A percentile compares a stretch with the other conserved stretches of the same genome.
phyloP scores from a whole-genome alignment of 2,797 vertebrate species.

The Microctenopoma steveboyesi region DNA sequence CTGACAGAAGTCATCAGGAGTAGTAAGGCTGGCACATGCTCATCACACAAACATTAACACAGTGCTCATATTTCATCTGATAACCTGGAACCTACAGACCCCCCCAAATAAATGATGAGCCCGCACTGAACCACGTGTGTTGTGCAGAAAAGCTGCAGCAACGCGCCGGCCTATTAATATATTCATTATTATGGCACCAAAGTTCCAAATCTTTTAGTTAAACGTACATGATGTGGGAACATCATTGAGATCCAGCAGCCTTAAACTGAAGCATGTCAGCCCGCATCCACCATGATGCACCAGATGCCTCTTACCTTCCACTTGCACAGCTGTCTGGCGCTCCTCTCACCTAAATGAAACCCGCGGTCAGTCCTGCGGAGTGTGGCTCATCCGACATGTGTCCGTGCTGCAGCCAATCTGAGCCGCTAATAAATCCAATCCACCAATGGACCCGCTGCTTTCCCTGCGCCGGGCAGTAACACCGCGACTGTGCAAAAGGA shows the following conservation, averaged over 20 bases:
- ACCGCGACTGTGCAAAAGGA: slow-evolving; percentile 40
- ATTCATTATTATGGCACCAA: not conserved
- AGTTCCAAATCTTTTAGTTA: not conserved
- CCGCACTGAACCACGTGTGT: slow-evolving; percentile 5
- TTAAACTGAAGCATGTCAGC: slow-evolving; percentile 10
- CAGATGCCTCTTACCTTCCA: slow-evolving; percentile 59
- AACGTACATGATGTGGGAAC: not conserved
- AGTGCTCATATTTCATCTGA: not conserved
- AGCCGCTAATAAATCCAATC: slow-evolving; percentile 63
- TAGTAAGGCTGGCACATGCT: slow-evolving; percentile 6
- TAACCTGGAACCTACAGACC: not conserved
- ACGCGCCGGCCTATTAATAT: not conserved
- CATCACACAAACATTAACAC: slow-evolving; percentile 7
- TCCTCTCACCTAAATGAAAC: slow-evolving; percentile 37
- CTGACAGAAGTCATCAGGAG: slow-evolving; percentile 35
- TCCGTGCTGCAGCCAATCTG: slow-evolving; percentile 31
- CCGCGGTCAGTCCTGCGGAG: slow-evolving; percentile 20
- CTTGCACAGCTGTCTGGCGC: slow-evolving; percentile 44
- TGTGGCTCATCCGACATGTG: slow-evolving; percentile 41
- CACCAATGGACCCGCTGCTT: slow-evolving; percentile 56
- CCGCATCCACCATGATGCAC: not conserved
- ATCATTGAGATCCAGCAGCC: not conserved
- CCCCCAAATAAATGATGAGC: not conserved
- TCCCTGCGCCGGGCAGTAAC: slow-evolving; percentile 41
- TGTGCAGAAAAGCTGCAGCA: slow-evolving; percentile 30